phyloP scores from a whole-genome alignment of 1,140 invertebrate species.

The Drosophila paulistorum region DNA sequence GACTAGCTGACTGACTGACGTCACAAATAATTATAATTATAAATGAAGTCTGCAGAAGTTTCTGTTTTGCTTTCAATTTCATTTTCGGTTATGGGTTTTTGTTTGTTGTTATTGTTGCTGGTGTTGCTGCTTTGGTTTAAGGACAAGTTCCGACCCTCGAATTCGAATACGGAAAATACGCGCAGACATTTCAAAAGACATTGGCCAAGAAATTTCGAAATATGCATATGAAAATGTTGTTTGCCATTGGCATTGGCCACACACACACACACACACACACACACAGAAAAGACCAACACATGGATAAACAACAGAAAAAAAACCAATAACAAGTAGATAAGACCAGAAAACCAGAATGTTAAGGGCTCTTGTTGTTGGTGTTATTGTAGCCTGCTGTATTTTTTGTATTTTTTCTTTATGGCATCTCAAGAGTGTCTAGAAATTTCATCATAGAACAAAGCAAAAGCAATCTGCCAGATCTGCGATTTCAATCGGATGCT shows the following conservation, averaged over 20 bases:
- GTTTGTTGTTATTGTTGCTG: slow-evolving; percentile 57
- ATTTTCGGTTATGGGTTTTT: slow-evolving; percentile 30
- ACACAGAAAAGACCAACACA: background rate
- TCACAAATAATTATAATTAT: slow-evolving; percentile 66
- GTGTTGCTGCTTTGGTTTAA: slow-evolving; percentile 64
- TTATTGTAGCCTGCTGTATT: background rate
- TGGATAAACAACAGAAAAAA: slow-evolving; percentile 21
- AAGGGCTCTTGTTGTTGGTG: background rate
- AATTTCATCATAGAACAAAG: background rate
- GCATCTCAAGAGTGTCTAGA: slow-evolving; percentile 1
- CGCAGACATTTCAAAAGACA: slow-evolving; percentile 4
- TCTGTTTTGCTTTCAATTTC: slow-evolving; percentile 58
- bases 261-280: background rate
- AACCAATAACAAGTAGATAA: background rate
- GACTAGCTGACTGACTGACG: slow-evolving; percentile 24
- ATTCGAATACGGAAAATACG: slow-evolving; percentile 52
- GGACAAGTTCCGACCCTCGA: slow-evolving; percentile 71
- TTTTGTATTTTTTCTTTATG: background rate
- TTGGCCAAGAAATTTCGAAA: slow-evolving; percentile 57
- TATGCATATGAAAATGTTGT: slow-evolving; percentile 58
- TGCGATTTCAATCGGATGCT: background rate
- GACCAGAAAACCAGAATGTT: slow-evolving; percentile 4
- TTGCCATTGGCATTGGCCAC: slow-evolving; percentile 34
- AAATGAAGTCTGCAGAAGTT: slow-evolving; percentile 77
- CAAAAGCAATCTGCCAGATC: background rate